Base-by-base conservation (phyloP, 2,113 vertebrate species). In the Sander lucioperca region DNA sequence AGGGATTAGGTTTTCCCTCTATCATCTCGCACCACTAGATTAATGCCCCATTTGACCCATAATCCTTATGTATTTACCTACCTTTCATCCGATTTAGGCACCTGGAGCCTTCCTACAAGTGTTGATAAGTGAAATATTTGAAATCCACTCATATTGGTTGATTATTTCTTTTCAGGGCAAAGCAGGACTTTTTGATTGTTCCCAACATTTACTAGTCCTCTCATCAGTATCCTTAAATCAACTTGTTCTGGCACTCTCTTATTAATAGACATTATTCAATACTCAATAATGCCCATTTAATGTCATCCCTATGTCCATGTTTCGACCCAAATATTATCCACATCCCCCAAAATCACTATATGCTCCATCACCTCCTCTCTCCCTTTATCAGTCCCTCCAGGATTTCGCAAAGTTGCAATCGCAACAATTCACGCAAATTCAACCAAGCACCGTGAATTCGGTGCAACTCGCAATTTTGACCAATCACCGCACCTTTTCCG, bases 1-100 rank as follows among this genome's bases (percentile, higher is more conserved):
- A 10, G 72, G 82, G 92, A 87, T 93, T 88, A 84, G 19, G 39
- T 78, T 61, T 73, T 79, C 47, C 30, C 30, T 83, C 25, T 57
- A 51, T 36, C n/a, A 50, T 83, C 50, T 79, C 65, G 21, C 39
- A 50, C 50, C 11, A 33, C 53, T 48, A 79, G 82, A 92, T 86
- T 81, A 91, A n/a, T 13, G 15, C 30, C 57, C 0, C 48, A 63
- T 83, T 64, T 82, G 58, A 86, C 80, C 84, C 61, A 68, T 23
- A 61, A 33, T 53, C n/a, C 47, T 73, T 63, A 88, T 78, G 80
- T 69, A 70, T 79, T 84, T 85, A 59, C 59, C 30, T 39, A 39
- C 57, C 57, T 43, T 47, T 89, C 56, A 71, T 88, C 62, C 51
- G 18, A 54, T 80, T 69, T 36, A 7, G 19, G 51, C 33, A 27